phyloP scores from a whole-genome alignment of 1,140 invertebrate species.

The Zaprionus nigranus region DNA sequence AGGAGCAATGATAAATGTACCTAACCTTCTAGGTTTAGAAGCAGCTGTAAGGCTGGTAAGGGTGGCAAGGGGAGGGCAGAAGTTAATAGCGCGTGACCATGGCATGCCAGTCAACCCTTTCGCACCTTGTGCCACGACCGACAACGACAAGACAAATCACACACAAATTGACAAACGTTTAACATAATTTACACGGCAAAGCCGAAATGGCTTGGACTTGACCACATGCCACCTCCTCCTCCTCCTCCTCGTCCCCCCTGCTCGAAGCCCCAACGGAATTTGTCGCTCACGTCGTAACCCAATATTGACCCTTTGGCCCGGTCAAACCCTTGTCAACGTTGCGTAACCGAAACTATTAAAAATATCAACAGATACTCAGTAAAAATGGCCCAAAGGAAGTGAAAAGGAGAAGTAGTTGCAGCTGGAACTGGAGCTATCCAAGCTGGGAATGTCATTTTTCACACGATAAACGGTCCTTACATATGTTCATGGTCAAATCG shows the following conservation, averaged over 20 bases:
- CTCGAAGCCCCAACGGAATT: constrained; percentile 1
- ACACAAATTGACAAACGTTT: constrained; percentile 81
- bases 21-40: background rate
- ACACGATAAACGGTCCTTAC: constrained; percentile 64
- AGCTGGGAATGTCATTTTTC: constrained; percentile 66
- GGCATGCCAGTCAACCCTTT: constrained; percentile 58
- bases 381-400: background rate
- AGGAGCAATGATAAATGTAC: constrained; percentile 5
- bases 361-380: constrained; percentile 71
- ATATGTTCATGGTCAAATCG: constrained; percentile 84
- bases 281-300: constrained; percentile 13
- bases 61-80: constrained; percentile 1
- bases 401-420: constrained; percentile 9
- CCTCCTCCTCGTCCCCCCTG: background rate
- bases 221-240: constrained; percentile 40
- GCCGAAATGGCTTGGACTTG: constrained; percentile 70
- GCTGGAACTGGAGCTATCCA: constrained; percentile 42
- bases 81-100: constrained; percentile 68
- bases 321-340: constrained; percentile 78
- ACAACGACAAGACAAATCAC: constrained; percentile 70
- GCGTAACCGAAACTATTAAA: constrained; percentile 82
- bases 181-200: constrained; percentile 80
- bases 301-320: constrained; percentile 73
- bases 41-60: background rate
- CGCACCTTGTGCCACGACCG: constrained; percentile 50